Conservation (phyloP, 2,797 vertebrate genomes). For the Apogon hyalosoma region DNA sequence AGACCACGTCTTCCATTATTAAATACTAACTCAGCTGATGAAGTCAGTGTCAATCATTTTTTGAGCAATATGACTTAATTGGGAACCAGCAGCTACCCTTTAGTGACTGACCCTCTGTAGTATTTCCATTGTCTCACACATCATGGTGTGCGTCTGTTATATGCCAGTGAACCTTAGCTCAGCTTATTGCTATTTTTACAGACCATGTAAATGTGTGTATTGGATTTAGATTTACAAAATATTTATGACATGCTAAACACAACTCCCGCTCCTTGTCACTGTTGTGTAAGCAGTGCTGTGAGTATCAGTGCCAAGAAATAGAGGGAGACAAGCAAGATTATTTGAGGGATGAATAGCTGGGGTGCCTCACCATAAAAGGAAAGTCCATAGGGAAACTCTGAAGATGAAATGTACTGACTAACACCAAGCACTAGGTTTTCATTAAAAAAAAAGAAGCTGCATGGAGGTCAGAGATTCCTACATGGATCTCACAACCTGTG, state of each 20-base stretch:
- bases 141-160: slow-evolving; percentile 44
- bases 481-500: slow-evolving; percentile 17
- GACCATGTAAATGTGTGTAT: slow-evolving; percentile 42
- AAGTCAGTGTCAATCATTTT: slow-evolving; percentile 82
- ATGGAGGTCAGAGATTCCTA: slow-evolving; percentile 28
- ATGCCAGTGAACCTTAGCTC: slow-evolving; percentile 28
- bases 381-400: slow-evolving; percentile 53
- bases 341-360: slow-evolving; percentile 63
- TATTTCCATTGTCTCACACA: slow-evolving; percentile 23
- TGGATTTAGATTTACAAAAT: slow-evolving; percentile 63
- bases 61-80: slow-evolving; percentile 67
- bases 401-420: slow-evolving; percentile 20
- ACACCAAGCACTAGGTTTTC: slow-evolving; percentile 20
- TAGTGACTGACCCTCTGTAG: slow-evolving; percentile 26
- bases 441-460: not conserved
- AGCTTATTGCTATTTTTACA: slow-evolving; percentile 48
- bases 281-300: slow-evolving; percentile 63
- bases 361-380: slow-evolving; percentile 78
- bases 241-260: slow-evolving; percentile 72
- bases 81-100: slow-evolving; percentile 17
- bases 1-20: slow-evolving; percentile 74
- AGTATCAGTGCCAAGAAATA: slow-evolving; percentile 60
- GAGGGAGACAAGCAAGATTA: slow-evolving; percentile 46
- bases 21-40: slow-evolving; percentile 74
- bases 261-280: slow-evolving; percentile 43